phyloP scores from a whole-genome alignment of 2,113 vertebrate genomes.

The Atlantisia rogersi region DNA sequence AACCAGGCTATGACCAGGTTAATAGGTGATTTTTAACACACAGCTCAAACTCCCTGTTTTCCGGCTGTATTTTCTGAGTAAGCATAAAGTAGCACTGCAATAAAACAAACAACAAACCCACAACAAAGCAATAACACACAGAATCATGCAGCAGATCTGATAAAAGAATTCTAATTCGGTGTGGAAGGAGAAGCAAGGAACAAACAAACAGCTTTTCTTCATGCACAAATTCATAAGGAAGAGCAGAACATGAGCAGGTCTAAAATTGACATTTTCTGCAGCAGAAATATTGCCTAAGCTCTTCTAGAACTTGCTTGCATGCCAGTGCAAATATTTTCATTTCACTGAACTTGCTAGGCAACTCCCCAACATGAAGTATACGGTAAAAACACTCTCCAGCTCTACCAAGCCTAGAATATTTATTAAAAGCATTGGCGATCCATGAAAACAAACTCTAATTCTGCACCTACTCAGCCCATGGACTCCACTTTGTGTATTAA shows the following conservation, averaged over 20 bases:
- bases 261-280: not conserved
- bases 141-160: not conserved
- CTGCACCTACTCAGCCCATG: not conserved
- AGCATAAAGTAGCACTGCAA: not conserved
- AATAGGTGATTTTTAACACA: not conserved
- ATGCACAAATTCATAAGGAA: not conserved
- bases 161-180: not conserved
- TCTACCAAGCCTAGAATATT: not conserved
- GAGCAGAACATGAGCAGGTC: not conserved
- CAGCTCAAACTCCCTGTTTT: not conserved
- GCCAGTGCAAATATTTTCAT: slow-evolving; percentile 63
- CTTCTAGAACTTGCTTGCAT: slow-evolving; percentile 22
- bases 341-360: slow-evolving; percentile 46
- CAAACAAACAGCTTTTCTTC: not conserved
- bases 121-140: not conserved
- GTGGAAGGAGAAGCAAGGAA: not conserved
- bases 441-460: slow-evolving; percentile 32
- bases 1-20: not conserved
- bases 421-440: slow-evolving; percentile 37
- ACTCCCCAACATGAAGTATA: not conserved
- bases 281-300: slow-evolving; percentile 19
- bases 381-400: not conserved
- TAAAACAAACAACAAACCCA: not conserved
- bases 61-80: not conserved
- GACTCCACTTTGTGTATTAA: not conserved